These are phyloP conservation scores for Asobara japonica DNA, from an alignment of 1,140 invertebrate species.

Conservation along the genomic window DNA sequence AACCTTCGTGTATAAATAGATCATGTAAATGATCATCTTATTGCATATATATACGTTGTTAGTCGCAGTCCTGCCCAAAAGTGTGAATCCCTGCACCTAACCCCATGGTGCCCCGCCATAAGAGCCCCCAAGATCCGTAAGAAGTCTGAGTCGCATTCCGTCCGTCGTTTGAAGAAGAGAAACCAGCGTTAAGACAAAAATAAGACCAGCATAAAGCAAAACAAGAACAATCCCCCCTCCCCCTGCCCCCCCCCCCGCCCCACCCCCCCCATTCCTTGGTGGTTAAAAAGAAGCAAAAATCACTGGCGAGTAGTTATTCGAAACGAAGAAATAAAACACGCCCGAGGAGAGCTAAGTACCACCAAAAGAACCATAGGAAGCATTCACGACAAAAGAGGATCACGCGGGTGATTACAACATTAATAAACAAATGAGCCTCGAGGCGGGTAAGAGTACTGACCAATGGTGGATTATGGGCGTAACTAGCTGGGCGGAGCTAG, in stretches of 20 bases:
- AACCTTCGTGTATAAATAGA: too few species aligned
- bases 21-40: too few species aligned
- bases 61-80: too few species aligned
- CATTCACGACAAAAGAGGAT: slow-evolving; percentile 62
- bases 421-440: slow-evolving; percentile 68
- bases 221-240: slow-evolving; percentile 51
- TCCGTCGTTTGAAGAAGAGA: slow-evolving; percentile 18
- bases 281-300: neutral
- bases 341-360: slow-evolving; percentile 4
- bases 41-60: too few species aligned
- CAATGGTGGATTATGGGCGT: slow-evolving; percentile 60
- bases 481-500: slow-evolving; percentile 54
- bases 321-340: slow-evolving; percentile 19
- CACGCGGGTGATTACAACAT: slow-evolving; percentile 66
- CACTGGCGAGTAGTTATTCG: neutral
- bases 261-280: too few species aligned
- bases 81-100: too few species aligned
- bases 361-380: slow-evolving; percentile 39
- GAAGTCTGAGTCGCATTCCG: slow-evolving; percentile 43
- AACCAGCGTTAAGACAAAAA: slow-evolving; percentile 30
- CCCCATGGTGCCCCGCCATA: neutral
- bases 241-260: too few species aligned
- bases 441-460: slow-evolving; percentile 57
- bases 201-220: slow-evolving; percentile 23
- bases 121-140: slow-evolving; percentile 17